Percentiles rank a stretch among this genome's conserved stretches.
phyloP scores from a whole-genome alignment of 2,113 vertebrate species.

The Zosterops japonicus region DNA sequence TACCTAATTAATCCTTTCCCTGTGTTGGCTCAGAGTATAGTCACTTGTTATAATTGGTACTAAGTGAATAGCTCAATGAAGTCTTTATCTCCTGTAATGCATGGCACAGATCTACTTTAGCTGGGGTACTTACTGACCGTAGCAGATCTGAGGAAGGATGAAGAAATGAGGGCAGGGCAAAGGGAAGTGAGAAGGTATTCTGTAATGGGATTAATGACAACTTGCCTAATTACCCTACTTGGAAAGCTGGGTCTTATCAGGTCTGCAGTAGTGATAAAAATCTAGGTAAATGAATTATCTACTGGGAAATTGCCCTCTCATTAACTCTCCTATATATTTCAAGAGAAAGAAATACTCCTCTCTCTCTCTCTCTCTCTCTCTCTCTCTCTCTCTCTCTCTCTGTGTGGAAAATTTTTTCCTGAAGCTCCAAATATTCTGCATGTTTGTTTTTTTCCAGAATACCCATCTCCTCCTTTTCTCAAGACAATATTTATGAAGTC shows the following conservation, averaged over 20 bases:
- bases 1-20: background rate
- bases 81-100: background rate
- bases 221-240: constrained; percentile 60
- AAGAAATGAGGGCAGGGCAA: constrained; percentile 46
- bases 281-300: background rate
- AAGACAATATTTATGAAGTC: constrained; percentile 87
- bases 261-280: constrained; percentile 5
- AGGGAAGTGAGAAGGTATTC: constrained; percentile 22
- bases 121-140: background rate
- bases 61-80: background rate
- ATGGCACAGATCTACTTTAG: constrained; percentile 1
- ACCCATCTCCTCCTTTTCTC: constrained; percentile 85
- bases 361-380: background rate
- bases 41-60: background rate
- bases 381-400: background rate
- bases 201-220: background rate
- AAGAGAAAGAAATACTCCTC: background rate
- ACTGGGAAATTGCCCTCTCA: background rate
- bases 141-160: background rate
- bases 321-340: background rate
- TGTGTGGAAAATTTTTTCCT: background rate
- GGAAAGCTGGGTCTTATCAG: constrained; percentile 12
- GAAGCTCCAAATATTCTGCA: background rate
- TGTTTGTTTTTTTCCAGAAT: constrained; percentile 69
- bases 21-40: background rate